Evolutionary conservation across 2,888 invertebrate species (phyloP).

Genomic region (Thera britannica): DNA sequence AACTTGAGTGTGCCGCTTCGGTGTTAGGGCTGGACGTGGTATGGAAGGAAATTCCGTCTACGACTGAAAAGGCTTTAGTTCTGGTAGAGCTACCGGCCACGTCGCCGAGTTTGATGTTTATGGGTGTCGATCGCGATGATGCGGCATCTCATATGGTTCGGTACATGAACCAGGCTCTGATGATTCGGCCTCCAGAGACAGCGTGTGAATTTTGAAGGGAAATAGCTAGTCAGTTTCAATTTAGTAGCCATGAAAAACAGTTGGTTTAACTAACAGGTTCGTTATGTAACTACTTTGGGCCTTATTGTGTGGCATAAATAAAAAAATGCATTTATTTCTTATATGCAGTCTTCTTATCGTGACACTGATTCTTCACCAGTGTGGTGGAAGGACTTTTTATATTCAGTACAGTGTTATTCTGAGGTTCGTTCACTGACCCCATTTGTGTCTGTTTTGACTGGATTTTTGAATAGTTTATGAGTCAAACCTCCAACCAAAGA

Average conservation of each 20-base stretch:
- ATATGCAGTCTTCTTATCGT: too few species aligned
- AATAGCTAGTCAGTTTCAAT: not conserved
- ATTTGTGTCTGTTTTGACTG: too few species aligned
- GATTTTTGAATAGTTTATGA: too few species aligned
- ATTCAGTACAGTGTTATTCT: too few species aligned
- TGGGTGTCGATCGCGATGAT: conserved; percentile 16
- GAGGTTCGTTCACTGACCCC: too few species aligned
- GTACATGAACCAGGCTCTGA: not conserved
- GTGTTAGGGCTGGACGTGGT: conserved; percentile 14
- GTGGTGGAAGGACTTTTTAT: too few species aligned
- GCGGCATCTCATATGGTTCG: conserved; percentile 15
- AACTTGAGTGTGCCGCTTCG: conserved; percentile 19
- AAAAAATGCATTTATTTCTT: too few species aligned
- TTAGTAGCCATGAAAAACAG: not conserved
- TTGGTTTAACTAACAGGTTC: too few species aligned
- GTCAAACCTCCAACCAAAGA: too few species aligned
- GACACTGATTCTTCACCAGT: too few species aligned
- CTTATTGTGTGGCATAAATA: too few species aligned
- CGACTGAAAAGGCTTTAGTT: not conserved
- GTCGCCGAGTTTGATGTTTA: conserved; percentile 6
- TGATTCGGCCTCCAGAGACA: not conserved
- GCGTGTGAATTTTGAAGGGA: not conserved
- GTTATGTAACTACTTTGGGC: too few species aligned
- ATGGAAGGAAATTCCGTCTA: conserved; percentile 9
- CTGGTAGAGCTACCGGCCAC: conserved; percentile 14